These are phyloP conservation scores for Graptemys geographica DNA, from an alignment of 2,797 vertebrate genomes.

Conservation along the genomic window DNA sequence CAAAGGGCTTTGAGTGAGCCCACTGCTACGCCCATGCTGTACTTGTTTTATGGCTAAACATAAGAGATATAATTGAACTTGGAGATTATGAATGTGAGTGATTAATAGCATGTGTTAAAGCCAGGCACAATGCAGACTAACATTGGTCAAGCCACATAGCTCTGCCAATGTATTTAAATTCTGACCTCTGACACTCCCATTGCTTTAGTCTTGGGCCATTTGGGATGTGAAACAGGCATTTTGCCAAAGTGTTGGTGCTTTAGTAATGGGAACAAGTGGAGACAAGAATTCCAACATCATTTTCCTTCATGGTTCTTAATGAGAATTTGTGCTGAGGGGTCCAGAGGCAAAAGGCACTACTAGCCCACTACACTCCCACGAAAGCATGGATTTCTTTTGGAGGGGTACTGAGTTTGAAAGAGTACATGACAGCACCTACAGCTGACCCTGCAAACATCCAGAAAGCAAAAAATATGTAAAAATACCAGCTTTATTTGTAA, in stretches of 20 bases:
- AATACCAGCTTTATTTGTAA: background rate
- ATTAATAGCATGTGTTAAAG: slow-evolving; percentile 18
- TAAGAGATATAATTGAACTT: slow-evolving; percentile 25
- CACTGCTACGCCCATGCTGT: background rate
- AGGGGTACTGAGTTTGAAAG: background rate
- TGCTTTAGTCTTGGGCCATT: background rate
- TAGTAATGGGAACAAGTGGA: slow-evolving; percentile 22
- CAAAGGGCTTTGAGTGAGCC: background rate
- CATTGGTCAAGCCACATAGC: background rate
- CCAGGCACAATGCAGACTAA: slow-evolving; percentile 33
- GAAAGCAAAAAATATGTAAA: background rate
- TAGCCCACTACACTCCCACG: background rate
- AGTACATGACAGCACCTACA: background rate
- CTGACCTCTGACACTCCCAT: background rate
- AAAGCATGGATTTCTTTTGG: slow-evolving; percentile 4
- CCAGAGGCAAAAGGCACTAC: background rate
- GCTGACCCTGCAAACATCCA: background rate
- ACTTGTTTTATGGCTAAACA: slow-evolving; percentile 15
- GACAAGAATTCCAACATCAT: background rate
- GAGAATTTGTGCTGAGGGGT: background rate
- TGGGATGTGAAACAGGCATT: slow-evolving; percentile 13
- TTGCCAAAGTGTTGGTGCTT: background rate
- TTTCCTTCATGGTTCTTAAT: background rate
- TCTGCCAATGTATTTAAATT: background rate
- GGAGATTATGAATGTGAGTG: slow-evolving; percentile 21